Evolutionary conservation across 2,888 invertebrate genomes (phyloP), one percentile per base, ranked within the genome.

Genomic region (Mimas tiliae): DNA sequence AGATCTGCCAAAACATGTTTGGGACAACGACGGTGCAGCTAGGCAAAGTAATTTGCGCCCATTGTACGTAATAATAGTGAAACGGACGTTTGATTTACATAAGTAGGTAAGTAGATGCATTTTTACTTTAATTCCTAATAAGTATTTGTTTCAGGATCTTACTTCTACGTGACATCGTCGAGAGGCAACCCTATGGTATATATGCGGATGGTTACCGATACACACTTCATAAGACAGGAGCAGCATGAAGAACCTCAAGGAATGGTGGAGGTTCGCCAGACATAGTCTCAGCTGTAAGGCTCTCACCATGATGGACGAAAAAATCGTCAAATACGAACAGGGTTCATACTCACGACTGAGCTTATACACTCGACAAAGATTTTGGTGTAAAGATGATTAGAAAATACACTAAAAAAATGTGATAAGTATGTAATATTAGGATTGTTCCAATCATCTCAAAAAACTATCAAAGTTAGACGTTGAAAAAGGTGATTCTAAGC

Each of bases 251-350:
- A 11, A 0, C 16, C 16, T 38, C 8, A 38, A 16, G 38, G 38
- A 55, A 38, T 34, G 55, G 0, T 55, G 55, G 55, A 34, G 55
- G 55, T 55, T 34, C 34, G 34, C 55, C 6, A 55, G 55, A 38
- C 62, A 62, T 12, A 62, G 62, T 42, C 45, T 62, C 6, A 45
- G 55, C 34, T 55, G 55, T 34, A 55, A 55, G 16, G 38, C 34
- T 55, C 16, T 55, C 9, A n/a, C 34, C 55, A 55, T 55, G 55
- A 11, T 34, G 4, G 34, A 16, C n/a, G n/a, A 55, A 16, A 55
- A 55, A 55, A 55, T 55, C 16, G n/a, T 34, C 16, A 38, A n/a
- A 55, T 11, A 55, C 16, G 55, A 55, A 16, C 55, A 38, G 3
- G n/a, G 16, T 16, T 8, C 55, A 55, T 34, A 11, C 4, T 16